Evolutionary conservation across 2,888 invertebrate species (phyloP).

Genomic region (Tipula helvola): DNA sequence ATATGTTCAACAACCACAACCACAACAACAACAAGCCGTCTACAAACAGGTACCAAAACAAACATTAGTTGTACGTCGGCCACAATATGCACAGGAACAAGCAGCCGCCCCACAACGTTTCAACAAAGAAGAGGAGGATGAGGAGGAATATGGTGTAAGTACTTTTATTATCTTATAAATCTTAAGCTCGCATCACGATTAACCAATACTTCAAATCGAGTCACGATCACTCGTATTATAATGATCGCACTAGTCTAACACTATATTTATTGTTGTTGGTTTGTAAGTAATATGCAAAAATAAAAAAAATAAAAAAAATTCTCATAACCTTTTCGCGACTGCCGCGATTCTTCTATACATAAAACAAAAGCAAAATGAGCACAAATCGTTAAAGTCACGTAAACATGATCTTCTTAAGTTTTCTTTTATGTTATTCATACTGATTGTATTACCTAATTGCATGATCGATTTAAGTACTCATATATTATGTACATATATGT

Average conservation of each 20-base stretch:
- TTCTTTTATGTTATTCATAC: neutral
- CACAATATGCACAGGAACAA: conserved; percentile 21
- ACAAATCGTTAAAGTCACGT: neutral
- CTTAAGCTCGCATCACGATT: neutral
- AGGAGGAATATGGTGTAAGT: conserved; percentile 9
- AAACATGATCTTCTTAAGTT: neutral
- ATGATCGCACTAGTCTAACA: neutral
- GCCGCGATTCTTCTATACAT: neutral
- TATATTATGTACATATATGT: neutral
- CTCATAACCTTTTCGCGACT: neutral
- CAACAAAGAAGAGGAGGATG: neutral
- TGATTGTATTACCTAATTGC: neutral
- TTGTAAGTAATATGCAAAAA: neutral
- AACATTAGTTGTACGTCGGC: conserved; percentile 22
- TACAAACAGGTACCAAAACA: conserved; percentile 18
- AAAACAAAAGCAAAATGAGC: neutral
- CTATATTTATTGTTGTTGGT: neutral
- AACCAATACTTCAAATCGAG: neutral
- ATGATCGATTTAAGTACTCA: neutral
- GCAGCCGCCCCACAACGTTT: conserved; percentile 13
- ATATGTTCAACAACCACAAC: conserved; percentile 23
- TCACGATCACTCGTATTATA: neutral
- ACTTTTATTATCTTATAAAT: neutral
- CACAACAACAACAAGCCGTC: conserved; percentile 20
- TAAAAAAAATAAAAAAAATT: neutral